Base-by-base conservation (phyloP, 2,888 invertebrate genomes). In the Eristalis pertinax region DNA sequence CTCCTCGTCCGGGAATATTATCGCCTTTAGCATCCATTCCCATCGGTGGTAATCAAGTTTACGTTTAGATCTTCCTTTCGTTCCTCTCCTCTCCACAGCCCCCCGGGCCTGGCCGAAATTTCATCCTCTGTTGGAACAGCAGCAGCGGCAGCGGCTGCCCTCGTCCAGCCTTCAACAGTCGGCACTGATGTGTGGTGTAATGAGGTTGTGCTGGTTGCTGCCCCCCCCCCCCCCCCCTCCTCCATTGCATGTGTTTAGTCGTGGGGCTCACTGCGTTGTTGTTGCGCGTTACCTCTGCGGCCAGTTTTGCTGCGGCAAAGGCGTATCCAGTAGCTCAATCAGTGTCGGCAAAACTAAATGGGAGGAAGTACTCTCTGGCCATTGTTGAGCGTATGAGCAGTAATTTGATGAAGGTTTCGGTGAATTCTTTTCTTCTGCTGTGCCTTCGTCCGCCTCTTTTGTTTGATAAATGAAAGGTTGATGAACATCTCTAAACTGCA, bases 11-110 rank as follows among this genome's bases (percentile, higher is more conserved):
- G 76, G 84, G 84, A 84, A 84, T 84, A 87, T 87, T 84, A 84
- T 87, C 87, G 87, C 87, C 87, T 87, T 84, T 73, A 87, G 87
- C 87, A 67, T 84, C 76, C 87, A 87, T 87, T 87, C 87, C 87
- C 87, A 87, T 87, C 87, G 87, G 87, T 87, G 80, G 87, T 87
- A 87, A 87, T 87, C 87, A 87, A 87, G 87, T 87, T 87, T 87
- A 76, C 87, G 83, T 87, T 87, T 80, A 87, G 87, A 80, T 87
- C 76, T 79, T 81, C 72, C 19, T 69, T 65, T 63, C 75, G 76
- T 68, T 74, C 60, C 63, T 24, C 68, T 81, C 58, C 63, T 81
- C 64, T 26, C 43, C 43, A 35, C 13, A 1, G n/a, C n/a, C 43
- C 32, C 1, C 4, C 11, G 10, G 38, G 38, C 38, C 13, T 1